These are phyloP conservation scores for Gallinago stenura DNA, from an alignment of 2,797 vertebrate genomes.

Conservation along the genomic window DNA sequence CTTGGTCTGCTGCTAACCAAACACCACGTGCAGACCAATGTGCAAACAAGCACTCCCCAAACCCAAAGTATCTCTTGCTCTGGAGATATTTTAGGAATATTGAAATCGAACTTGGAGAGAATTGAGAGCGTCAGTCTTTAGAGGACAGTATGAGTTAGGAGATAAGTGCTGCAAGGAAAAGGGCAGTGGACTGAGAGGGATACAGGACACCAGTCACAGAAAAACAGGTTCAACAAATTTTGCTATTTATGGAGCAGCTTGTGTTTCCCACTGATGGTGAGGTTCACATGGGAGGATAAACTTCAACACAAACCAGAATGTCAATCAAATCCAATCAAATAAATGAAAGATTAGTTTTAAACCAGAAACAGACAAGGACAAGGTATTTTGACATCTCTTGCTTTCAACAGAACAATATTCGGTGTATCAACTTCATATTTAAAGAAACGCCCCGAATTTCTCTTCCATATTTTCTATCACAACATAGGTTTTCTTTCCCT, in stretches of 20 bases:
- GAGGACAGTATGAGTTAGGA: background rate
- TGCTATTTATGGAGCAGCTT: background rate
- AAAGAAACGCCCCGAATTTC: background rate
- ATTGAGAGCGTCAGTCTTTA: background rate
- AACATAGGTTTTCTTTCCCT: background rate
- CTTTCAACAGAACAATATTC: background rate
- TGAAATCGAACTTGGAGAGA: background rate
- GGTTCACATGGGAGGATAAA: background rate
- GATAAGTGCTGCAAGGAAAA: background rate
- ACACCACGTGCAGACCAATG: background rate
- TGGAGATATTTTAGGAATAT: background rate
- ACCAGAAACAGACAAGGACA: background rate
- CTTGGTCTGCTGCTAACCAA: background rate
- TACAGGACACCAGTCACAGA: background rate
- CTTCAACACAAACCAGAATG: background rate
- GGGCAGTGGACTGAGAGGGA: background rate
- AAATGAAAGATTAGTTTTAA: background rate
- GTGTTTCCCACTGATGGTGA: background rate
- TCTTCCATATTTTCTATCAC: constrained; percentile 4
- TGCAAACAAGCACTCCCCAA: background rate
- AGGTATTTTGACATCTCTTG: background rate
- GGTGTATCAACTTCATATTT: background rate
- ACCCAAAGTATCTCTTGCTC: background rate
- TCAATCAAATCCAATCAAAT: background rate
- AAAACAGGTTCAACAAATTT: background rate